These are phyloP conservation scores for Anguilla rostrata DNA, from an alignment of 2,113 vertebrate genomes.

Conservation along the genomic window DNA sequence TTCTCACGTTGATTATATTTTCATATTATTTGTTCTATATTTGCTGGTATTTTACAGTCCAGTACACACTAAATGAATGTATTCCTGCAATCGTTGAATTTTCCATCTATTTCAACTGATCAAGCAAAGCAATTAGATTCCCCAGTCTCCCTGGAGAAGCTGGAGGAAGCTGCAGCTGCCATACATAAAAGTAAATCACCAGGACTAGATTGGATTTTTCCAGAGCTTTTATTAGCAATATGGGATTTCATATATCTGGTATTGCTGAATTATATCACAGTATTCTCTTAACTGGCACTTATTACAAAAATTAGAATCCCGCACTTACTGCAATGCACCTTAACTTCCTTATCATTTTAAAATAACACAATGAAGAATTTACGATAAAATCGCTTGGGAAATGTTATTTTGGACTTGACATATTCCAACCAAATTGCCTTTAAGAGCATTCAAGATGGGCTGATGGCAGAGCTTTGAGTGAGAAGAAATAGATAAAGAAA, in stretches of 20 bases:
- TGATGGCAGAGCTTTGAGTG: no score
- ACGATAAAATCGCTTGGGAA: not conserved
- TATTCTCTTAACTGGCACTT: not conserved
- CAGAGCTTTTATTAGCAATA: not conserved
- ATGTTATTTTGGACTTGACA: no score
- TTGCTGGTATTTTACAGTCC: not conserved
- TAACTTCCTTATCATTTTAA: not conserved
- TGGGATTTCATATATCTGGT: not conserved
- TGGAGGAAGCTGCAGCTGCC: not conserved
- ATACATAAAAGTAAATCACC: not conserved
- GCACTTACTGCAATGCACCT: not conserved
- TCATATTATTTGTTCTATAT: not conserved
- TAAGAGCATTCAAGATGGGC: no score
- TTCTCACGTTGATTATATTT: not conserved
- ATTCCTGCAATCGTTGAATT: not conserved
- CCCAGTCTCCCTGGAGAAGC: not conserved
- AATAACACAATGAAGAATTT: not conserved
- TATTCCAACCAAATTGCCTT: no score
- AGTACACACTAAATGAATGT: not conserved
- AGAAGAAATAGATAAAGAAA: no score
- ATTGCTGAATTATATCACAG: not conserved
- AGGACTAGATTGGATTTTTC: not conserved
- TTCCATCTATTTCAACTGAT: not conserved
- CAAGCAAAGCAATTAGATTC: constrained; percentile 3
- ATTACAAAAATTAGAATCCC: not conserved